phyloP scores from a whole-genome alignment of 2,888 invertebrate genomes.

The Agonopterix subpropinquella region DNA sequence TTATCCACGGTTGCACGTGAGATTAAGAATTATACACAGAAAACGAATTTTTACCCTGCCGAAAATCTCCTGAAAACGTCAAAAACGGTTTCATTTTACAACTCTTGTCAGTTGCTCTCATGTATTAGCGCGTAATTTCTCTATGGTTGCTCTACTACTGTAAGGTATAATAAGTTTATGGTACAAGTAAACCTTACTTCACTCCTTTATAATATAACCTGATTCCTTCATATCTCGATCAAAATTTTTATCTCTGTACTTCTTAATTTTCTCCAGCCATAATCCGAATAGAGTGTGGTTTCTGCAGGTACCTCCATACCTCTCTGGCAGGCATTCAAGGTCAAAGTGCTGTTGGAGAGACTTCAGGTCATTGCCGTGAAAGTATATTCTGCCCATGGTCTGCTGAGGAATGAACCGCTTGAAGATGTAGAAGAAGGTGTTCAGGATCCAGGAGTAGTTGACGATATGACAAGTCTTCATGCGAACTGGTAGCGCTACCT shows the following conservation, averaged over 20 bases:
- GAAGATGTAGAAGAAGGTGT: constrained; percentile 84
- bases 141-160: no score
- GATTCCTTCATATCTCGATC: constrained; percentile 78
- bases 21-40: no score
- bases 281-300: constrained; percentile 72
- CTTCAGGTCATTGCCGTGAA: constrained; percentile 56
- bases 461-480: constrained; percentile 82
- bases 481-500: constrained; percentile 81
- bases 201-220: constrained; percentile 77
- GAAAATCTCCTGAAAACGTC: no score
- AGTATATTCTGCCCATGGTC: constrained; percentile 70
- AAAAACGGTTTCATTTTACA: no score
- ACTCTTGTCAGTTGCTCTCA: no score
- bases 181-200: constrained; percentile 6
- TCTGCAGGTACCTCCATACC: constrained; percentile 66
- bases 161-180: no score
- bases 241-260: constrained; percentile 62
- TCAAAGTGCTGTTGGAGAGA: constrained; percentile 52
- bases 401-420: constrained; percentile 81
- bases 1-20: no score
- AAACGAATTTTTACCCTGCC: no score
- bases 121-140: no score
- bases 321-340: constrained; percentile 40
- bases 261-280: constrained; percentile 74
- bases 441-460: constrained; percentile 87